Base-by-base conservation (phyloP, 2,113 vertebrate genomes). In the Phalacrocorax brasilianus region DNA sequence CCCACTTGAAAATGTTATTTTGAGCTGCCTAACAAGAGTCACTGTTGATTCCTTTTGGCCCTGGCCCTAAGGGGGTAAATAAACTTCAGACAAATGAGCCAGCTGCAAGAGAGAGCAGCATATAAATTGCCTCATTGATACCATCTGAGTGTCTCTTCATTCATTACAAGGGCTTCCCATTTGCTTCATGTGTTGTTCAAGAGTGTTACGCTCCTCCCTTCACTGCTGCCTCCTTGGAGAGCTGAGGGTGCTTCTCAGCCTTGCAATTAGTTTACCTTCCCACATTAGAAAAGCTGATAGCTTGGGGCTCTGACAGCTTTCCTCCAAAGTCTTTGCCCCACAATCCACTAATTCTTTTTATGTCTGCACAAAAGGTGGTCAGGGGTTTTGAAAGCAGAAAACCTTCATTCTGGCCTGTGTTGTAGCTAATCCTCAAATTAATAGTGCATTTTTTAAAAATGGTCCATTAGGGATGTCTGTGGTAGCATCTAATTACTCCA, bases 51-150 rank as follows among this genome's bases (percentile, higher is more conserved):
- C 58, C 66, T 96, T 93, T 94, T 95, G 92, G 95, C 92, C 91
- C 45, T 85, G 73, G 58, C 84, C 89, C 71, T 95, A 70, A 70
- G 91, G 55, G 85, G 89, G 74, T 96, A 94, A 95, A 97, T 91
- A 95, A 95, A 96, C 81, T 97, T 62, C 70, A 91, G 94, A 95
- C 55, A 93, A 92, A 95, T 68, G 76, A 95, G 92, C 61, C 76
- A 92, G 88, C 91, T 96, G 77, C 58, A 45, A 50, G 84, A 65
- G 88, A 90, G 74, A 62, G 74, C 77, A 95, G 94, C 91, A 85
- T 97, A 95, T 92, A 93, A 96, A 96, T 95, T 95, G 80, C 84
- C 56, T 97, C 94, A 76, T 72, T 95, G 97, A 88, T 97, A 66
- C 58, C 58, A 95, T 91, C 91, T 47, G 70, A 95, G 71, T 82